Evolutionary conservation across 2,113 vertebrate genomes (phyloP).

Genomic region (Ahaetulla prasina): DNA sequence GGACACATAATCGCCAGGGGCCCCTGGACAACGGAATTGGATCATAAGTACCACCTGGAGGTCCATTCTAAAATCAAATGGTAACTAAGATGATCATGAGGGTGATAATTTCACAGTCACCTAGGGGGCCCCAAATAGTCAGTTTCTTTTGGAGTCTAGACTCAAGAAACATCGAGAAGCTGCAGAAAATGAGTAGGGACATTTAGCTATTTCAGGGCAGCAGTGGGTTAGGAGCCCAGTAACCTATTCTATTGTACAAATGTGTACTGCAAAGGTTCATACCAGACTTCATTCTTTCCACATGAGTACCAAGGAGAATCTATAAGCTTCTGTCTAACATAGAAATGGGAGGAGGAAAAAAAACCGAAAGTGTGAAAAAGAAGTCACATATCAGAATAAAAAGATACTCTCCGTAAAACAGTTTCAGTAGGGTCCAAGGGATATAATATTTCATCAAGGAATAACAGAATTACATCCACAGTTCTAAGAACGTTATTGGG

Average conservation of each 20-base stretch:
- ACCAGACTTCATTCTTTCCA: constrained; percentile 49
- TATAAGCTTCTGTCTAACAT: constrained; percentile 40
- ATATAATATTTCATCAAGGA: not conserved
- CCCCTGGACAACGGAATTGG: not conserved
- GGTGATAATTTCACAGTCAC: not conserved
- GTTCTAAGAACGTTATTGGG: not conserved
- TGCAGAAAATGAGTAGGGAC: not conserved
- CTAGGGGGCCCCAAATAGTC: not conserved
- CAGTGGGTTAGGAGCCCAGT: constrained; percentile 17
- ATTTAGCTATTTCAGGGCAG: constrained; percentile 41
- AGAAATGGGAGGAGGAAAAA: not conserved
- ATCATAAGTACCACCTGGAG: not conserved
- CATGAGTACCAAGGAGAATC: constrained; percentile 33
- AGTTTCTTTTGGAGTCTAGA: not conserved
- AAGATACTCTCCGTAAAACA: not conserved
- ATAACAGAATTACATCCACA: not conserved
- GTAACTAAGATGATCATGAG: not conserved
- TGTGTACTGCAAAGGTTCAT: constrained; percentile 30
- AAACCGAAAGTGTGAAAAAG: not conserved
- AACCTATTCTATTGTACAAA: constrained; percentile 26
- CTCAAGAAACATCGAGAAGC: not conserved
- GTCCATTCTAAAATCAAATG: not conserved
- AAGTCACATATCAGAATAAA: not conserved
- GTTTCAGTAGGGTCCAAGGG: not conserved
- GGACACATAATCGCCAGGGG: not conserved